These are phyloP conservation scores for Protaetia brevitarsis DNA, from an alignment of 1,140 invertebrate species.

Conservation along the genomic window DNA sequence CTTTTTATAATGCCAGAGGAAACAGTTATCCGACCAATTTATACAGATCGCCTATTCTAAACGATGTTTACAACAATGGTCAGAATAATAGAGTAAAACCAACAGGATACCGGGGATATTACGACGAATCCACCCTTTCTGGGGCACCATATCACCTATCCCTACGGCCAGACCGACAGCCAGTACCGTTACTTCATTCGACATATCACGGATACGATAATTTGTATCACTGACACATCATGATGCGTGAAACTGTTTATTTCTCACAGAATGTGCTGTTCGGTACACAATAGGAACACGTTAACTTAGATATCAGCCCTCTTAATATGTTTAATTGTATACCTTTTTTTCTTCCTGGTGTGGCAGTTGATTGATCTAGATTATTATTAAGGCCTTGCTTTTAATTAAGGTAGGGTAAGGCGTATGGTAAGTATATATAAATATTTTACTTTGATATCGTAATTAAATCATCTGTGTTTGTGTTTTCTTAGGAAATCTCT, in stretches of 20 bases:
- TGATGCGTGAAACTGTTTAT: neutral
- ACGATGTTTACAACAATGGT: neutral
- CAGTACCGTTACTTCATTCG: slow-evolving; percentile 12
- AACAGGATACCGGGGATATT: neutral
- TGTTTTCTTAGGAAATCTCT: neutral
- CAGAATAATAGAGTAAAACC: neutral
- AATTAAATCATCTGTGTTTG: neutral
- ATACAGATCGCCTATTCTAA: neutral
- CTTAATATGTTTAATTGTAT: neutral
- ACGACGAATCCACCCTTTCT: neutral
- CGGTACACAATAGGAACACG: neutral
- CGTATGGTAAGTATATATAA: neutral
- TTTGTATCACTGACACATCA: slow-evolving; percentile 20
- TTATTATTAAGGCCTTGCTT: neutral
- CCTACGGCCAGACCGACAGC: neutral
- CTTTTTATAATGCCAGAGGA: neutral
- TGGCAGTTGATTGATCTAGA: neutral
- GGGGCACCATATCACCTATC: neutral
- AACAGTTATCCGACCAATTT: neutral
- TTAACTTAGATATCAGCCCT: neutral
- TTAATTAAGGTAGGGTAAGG: neutral
- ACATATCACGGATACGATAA: slow-evolving; percentile 24
- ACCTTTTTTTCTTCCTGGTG: neutral
- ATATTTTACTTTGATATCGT: neutral
- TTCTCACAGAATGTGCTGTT: slow-evolving; percentile 5